Evolutionary conservation across 2,113 vertebrate genomes (phyloP), one percentile per base, ranked within the genome.

Genomic region (Prietella phreatophila): DNA sequence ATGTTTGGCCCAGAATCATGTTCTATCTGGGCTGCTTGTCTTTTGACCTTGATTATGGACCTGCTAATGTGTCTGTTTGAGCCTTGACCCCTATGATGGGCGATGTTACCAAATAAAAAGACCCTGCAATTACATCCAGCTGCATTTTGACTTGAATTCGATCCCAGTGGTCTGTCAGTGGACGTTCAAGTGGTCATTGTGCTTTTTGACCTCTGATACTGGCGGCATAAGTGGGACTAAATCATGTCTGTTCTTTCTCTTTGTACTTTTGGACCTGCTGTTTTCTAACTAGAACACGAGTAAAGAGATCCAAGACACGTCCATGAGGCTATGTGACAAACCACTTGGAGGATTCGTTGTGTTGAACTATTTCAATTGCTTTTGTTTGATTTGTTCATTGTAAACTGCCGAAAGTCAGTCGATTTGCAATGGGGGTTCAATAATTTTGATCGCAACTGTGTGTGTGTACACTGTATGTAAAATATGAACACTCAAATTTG

Each of bases 131-230:
- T 84, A 71, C 65, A 71, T 69, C n/a, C 27, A 9, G 33, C 30
- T 30, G 50, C 76, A 15, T 80, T 55, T 30, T 58, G 19, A 60
- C 50, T 36, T 19, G n/a, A 71, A 69, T 55, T 53, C 5, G n/a
- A 73, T 55, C 56, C 65, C 83, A 69, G 63, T 13, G 53, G 20
- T 58, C 79, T 63, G 61, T 86, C 30, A 50, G 42, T 27, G n/a
- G 73, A 81, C 55, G 58, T 63, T 86, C 75, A 80, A 86, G 76
- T 67, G 61, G 7, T 39, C 33, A 33, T 22, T 81, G 85, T 36
- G 42, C 61, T 80, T 67, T 80, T 17, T 81, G 76, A 86, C 61
- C 78, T n/a, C 33, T 9, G 30, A 53, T 75, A 25, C 75, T 79
- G 60, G 47, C 60, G 56, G 58, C 22, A 67, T 69, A 55, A 56